A percentile compares a stretch with the other conserved stretches of the same genome.
Evolutionary conservation across 2,888 invertebrate genomes (phyloP).

Genomic region (Elmis aenea): DNA sequence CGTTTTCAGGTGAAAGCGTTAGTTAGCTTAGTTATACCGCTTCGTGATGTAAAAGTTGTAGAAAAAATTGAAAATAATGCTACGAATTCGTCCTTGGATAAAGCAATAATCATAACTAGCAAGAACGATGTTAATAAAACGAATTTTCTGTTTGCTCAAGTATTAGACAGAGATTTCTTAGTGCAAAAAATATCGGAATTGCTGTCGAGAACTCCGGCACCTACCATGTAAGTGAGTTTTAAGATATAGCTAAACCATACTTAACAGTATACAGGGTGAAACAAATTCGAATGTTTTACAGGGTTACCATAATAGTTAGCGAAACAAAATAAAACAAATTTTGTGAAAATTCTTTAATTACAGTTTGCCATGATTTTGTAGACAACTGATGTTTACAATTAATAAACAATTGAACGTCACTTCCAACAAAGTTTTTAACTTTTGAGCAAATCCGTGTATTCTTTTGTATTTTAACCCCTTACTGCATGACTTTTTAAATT

Average conservation of each 20-base stretch:
- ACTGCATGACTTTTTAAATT: too few relatives aligned
- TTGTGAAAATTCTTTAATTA: too few relatives aligned
- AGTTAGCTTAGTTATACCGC: constrained; percentile 83
- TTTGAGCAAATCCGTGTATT: too few relatives aligned
- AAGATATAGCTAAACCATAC: background rate
- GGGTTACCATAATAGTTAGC: too few relatives aligned
- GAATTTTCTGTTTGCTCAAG: constrained; percentile 83
- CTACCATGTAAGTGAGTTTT: constrained; percentile 32
- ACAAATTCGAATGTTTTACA: background rate
- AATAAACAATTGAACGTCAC: too few relatives aligned
- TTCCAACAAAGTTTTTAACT: too few relatives aligned
- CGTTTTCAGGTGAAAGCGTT: constrained; percentile 65
- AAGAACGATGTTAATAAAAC: constrained; percentile 70
- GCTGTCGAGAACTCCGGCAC: constrained; percentile 59
- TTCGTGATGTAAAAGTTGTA: constrained; percentile 72
- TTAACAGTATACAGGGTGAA: background rate
- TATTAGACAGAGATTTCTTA: constrained; percentile 82
- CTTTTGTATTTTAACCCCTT: too few relatives aligned
- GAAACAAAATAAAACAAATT: too few relatives aligned
- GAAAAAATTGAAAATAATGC: constrained; percentile 71
- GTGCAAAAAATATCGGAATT: constrained; percentile 87
- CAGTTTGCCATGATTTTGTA: too few relatives aligned
- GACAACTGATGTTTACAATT: too few relatives aligned
- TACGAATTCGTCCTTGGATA: constrained; percentile 55
- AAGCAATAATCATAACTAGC: constrained; percentile 77